These are phyloP conservation scores for Mythimna vitellina DNA, from an alignment of 2,888 invertebrate genomes.

Conservation along the genomic window DNA sequence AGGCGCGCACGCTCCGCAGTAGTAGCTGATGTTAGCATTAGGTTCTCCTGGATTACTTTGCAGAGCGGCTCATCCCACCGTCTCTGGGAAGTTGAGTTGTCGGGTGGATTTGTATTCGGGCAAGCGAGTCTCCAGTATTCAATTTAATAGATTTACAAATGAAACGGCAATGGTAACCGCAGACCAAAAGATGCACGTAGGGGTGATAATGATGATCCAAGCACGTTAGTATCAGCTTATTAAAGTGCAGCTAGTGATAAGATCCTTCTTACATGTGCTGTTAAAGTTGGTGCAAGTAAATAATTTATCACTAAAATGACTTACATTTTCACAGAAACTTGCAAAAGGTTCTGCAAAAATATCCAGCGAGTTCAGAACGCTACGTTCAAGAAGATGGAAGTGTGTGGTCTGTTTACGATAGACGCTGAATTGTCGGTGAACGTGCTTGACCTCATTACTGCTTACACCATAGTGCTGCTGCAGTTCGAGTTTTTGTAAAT, in stretches of 20 bases:
- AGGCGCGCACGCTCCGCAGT: no score
- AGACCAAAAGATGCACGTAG: not conserved
- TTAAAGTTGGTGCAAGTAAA: not conserved
- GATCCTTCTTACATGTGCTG: not conserved
- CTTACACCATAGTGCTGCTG: slow-evolving; percentile 31
- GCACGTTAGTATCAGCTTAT: no score
- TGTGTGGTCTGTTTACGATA: slow-evolving; percentile 20
- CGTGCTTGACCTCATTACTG: slow-evolving; percentile 19
- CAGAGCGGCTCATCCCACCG: no score
- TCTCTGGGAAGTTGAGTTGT: no score
- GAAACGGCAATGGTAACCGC: not conserved
- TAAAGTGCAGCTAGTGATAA: not conserved
- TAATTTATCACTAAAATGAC: not conserved
- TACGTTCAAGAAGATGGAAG: slow-evolving; percentile 8
- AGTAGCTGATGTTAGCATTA: no score
- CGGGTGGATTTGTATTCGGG: no score
- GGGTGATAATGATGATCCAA: not conserved
- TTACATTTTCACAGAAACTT: slow-evolving; percentile 4
- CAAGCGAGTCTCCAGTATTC: no score
- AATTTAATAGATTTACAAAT: not conserved
- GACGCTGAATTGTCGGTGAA: slow-evolving; percentile 18
- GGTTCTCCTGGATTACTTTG: no score
- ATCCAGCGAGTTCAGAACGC: slow-evolving; percentile 10
- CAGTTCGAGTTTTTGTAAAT: slow-evolving; percentile 27
- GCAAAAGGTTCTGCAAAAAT: slow-evolving; percentile 31